Percentiles rank a stretch among this genome's conserved stretches.
These are phyloP conservation scores for Bagarius yarrelli DNA, from an alignment of 2,113 vertebrate species.

Conservation along the genomic window DNA sequence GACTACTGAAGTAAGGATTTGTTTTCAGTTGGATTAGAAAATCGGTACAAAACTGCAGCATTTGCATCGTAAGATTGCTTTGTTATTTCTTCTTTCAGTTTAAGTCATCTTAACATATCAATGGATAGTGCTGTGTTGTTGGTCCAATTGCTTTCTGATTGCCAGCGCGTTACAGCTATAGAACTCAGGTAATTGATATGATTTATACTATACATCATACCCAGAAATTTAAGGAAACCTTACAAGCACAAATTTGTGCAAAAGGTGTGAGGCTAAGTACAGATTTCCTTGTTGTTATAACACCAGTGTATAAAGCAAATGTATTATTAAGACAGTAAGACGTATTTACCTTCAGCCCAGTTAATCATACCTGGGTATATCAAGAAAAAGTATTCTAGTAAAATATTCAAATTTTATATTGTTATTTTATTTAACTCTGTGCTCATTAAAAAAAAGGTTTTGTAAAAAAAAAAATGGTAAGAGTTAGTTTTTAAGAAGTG, in stretches of 20 bases:
- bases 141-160: conserved; percentile 55
- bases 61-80: background rate
- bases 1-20: conserved; percentile 75
- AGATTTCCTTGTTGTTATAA: too few species aligned
- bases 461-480: background rate
- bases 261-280: background rate
- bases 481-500: background rate
- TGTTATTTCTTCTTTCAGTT: conserved; percentile 44
- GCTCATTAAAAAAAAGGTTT: background rate
- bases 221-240: too few species aligned
- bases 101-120: conserved; percentile 59
- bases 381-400: background rate
- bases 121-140: conserved; percentile 54
- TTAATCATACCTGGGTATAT: background rate
- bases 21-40: background rate
- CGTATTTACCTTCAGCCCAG: background rate
- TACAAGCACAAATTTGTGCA: too few species aligned
- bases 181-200: conserved; percentile 61
- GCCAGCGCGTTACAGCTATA: conserved; percentile 55
- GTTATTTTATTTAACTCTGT: background rate
- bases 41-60: background rate
- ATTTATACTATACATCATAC: too few species aligned
- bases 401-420: background rate
- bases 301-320: background rate
- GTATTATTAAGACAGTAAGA: background rate